These are phyloP conservation scores for Metopia argyrocephala DNA, from an alignment of 2,888 invertebrate species.

Conservation along the genomic window DNA sequence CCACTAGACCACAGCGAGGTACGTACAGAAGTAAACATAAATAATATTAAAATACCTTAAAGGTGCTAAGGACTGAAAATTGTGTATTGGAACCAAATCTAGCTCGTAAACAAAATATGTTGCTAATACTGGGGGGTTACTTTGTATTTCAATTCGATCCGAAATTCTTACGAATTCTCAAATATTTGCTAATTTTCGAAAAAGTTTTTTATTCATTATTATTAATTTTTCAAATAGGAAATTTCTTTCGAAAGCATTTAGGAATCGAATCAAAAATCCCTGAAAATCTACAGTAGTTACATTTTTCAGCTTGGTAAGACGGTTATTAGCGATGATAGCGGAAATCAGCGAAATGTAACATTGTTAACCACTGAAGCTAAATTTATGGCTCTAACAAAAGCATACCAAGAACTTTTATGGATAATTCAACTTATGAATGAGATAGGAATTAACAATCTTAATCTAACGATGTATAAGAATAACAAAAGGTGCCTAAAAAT, in stretches of 20 bases:
- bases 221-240: no score
- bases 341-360: conserved; percentile 23
- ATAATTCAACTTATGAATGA: conserved; percentile 27
- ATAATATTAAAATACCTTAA: background rate
- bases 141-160: no score
- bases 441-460: conserved; percentile 1
- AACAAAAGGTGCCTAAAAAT: conserved; percentile 36
- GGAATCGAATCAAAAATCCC: conserved; percentile 12
- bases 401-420: conserved; percentile 36
- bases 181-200: no score
- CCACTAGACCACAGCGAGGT: no score
- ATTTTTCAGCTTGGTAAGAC: no score
- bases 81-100: conserved; percentile 4
- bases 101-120: background rate
- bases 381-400: conserved; percentile 27
- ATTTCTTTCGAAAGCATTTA: no score
- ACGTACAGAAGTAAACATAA: background rate
- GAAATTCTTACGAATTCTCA: no score
- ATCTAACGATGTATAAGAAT: conserved; percentile 8
- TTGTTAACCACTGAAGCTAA: conserved; percentile 25
- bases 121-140: conserved; percentile 29
- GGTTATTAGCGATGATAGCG: conserved; percentile 36
- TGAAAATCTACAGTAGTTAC: conserved; percentile 31
- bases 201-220: no score
- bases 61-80: background rate